Conservation (phyloP, 2,888 invertebrate species). For the Neria commutata region DNA sequence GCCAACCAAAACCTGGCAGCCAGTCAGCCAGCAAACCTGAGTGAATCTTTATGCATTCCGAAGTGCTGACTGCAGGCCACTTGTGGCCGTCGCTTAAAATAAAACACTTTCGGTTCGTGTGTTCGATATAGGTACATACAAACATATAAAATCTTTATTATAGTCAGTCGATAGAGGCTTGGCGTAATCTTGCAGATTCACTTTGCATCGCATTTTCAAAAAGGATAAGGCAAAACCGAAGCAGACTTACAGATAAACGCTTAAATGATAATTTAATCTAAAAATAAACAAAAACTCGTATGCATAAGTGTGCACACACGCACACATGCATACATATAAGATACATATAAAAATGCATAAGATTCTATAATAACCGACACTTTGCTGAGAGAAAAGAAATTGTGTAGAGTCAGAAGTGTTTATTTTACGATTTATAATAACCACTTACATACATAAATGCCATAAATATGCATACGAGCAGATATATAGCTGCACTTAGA, state of each 20-base stretch:
- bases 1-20: no score
- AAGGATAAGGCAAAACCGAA: slow-evolving; percentile 5
- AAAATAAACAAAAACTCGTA: background rate
- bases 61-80: background rate
- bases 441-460: no score
- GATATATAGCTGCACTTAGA: no score
- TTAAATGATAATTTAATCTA: background rate
- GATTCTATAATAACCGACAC: background rate
- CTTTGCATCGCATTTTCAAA: slow-evolving; percentile 13
- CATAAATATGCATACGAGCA: no score
- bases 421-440: no score
- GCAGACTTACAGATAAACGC: background rate
- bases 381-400: background rate
- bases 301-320: background rate
- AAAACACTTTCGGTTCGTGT: no score
- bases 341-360: no score
- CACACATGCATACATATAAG: background rate
- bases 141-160: slow-evolving; percentile 7
- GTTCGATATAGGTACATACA: no score
- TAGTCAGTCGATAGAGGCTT: slow-evolving; percentile 13
- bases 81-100: no score
- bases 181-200: background rate
- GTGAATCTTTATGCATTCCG: background rate
- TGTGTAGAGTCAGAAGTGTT: no score
- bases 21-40: no score